Conservation (phyloP, 2,888 invertebrate species). For the Rosalia funebris region DNA sequence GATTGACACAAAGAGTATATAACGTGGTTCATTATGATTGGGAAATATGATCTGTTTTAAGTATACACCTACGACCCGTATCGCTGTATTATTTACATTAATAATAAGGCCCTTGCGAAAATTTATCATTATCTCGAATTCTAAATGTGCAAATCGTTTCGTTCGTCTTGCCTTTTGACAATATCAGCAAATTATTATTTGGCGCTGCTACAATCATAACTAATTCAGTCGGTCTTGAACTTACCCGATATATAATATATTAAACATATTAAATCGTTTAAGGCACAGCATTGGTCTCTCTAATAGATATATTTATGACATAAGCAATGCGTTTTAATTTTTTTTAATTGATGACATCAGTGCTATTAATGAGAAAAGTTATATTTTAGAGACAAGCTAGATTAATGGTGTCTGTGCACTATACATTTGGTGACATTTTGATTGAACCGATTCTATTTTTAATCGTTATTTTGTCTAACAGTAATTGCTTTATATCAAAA, state of each 20-base stretch:
- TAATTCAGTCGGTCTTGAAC: background rate
- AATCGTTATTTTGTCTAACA: background rate
- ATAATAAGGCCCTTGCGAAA: too few species aligned
- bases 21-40: too few species aligned
- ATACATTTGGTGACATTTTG: background rate
- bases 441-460: background rate
- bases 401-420: background rate
- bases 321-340: slow-evolving; percentile 24
- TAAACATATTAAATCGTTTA: slow-evolving; percentile 10
- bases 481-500: background rate
- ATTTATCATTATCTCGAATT: too few species aligned
- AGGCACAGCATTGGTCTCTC: slow-evolving; percentile 10
- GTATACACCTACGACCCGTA: too few species aligned
- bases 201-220: background rate
- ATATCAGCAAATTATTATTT: background rate
- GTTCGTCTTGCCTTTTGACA: background rate
- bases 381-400: slow-evolving; percentile 9
- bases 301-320: slow-evolving; percentile 23
- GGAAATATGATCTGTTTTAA: too few species aligned
- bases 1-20: too few species aligned
- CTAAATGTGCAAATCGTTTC: background rate
- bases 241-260: background rate
- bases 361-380: slow-evolving; percentile 12
- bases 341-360: slow-evolving; percentile 27
- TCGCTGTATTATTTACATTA: too few species aligned